Percentiles rank a stretch among this genome's conserved stretches.
These are phyloP conservation scores for Aporophyla lueneburgensis DNA, from an alignment of 2,888 invertebrate species.

Conservation along the genomic window DNA sequence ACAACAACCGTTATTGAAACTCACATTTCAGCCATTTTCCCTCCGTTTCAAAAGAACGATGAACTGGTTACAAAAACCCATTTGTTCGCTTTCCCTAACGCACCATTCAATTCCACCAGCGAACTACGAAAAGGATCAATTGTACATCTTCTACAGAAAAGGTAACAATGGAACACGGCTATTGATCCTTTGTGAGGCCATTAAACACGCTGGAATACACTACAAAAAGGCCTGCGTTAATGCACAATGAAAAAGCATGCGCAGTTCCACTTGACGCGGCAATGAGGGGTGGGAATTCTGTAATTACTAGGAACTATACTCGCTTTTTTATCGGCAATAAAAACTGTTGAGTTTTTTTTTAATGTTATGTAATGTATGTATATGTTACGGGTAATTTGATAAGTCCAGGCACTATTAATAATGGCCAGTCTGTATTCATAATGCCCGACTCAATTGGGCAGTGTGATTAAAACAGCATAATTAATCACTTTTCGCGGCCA, in stretches of 20 bases:
- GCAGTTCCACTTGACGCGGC: constrained; percentile 67
- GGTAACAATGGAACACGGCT: constrained; percentile 59
- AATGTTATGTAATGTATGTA: neutral
- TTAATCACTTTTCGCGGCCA: too few relatives aligned
- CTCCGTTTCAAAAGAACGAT: constrained; percentile 31
- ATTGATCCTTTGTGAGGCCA: constrained; percentile 64
- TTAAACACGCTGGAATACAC: constrained; percentile 66
- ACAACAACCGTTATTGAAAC: constrained; percentile 34
- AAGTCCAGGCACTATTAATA: too few relatives aligned
- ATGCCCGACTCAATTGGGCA: too few relatives aligned
- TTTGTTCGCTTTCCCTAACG: constrained; percentile 47
- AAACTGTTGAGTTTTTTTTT: neutral
- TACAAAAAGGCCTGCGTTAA: constrained; percentile 64
- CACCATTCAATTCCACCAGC: constrained; percentile 53
- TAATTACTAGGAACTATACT: constrained; percentile 46
- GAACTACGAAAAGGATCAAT: constrained; percentile 53
- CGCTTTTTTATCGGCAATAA: constrained; percentile 8
- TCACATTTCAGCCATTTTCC: constrained; percentile 45
- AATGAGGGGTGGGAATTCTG: constrained; percentile 49
- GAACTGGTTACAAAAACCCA: constrained; percentile 49
- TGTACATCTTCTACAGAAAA: constrained; percentile 47
- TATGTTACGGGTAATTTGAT: too few relatives aligned
- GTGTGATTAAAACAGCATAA: too few relatives aligned
- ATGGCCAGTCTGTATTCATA: too few relatives aligned
- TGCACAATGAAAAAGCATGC: constrained; percentile 65